Evolutionary conservation across 2,113 vertebrate genomes (phyloP).

Genomic region (Paradoxurus hermaphroditus): DNA sequence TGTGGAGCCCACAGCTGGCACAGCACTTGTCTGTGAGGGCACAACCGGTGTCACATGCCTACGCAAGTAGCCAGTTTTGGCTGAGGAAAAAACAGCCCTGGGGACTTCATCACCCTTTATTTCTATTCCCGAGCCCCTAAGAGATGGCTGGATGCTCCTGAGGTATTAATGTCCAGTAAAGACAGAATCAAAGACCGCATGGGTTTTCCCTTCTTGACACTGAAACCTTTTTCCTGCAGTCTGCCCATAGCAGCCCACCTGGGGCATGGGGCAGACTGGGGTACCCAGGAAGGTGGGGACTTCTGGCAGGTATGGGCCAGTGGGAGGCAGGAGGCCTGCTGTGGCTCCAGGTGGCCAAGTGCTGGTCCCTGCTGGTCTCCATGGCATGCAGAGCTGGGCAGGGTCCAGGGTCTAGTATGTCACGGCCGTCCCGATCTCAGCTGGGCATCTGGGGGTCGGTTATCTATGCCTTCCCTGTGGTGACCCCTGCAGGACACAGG

Average conservation of each 20-base stretch:
- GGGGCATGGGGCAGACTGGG: not conserved
- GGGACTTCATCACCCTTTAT: conserved; percentile 24
- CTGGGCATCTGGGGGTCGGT: conserved; percentile 68
- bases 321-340: conserved; percentile 84
- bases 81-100: not conserved
- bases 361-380: conserved; percentile 63
- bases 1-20: not conserved
- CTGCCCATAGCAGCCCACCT: not conserved
- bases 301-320: conserved; percentile 20
- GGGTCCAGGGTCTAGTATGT: not conserved
- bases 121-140: not conserved
- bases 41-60: too few relatives aligned
- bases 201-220: not conserved
- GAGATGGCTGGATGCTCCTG: not conserved
- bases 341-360: conserved; percentile 57
- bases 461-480: not conserved
- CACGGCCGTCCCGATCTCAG: not conserved
- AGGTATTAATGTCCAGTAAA: not conserved
- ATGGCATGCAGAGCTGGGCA: fast-evolving
- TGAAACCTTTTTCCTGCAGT: not conserved
- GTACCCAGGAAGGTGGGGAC: conserved; percentile 77
- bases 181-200: not conserved
- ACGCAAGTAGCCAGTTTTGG: not conserved
- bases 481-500: not conserved
- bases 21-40: not conserved